A percentile compares a stretch with the other conserved stretches of the same genome.
Evolutionary conservation across 2,888 invertebrate genomes (phyloP).

Genomic region (Chymomyza procnemis): DNA sequence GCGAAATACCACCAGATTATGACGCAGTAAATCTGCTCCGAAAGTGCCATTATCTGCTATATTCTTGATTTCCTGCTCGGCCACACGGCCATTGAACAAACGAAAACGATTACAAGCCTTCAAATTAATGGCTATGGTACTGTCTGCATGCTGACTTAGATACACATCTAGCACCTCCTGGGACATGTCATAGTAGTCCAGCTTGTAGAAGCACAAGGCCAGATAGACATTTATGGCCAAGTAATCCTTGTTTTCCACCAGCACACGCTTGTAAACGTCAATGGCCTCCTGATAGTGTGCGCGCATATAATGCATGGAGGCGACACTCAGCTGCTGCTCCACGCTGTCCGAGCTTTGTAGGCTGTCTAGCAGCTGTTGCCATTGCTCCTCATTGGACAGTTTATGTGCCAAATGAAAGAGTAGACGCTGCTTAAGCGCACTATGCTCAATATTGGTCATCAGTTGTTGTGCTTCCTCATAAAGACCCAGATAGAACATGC

Average conservation of each 20-base stretch:
- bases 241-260: constrained; percentile 95
- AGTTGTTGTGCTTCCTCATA: constrained; percentile 84
- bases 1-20: constrained; percentile 96
- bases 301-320: constrained; percentile 96
- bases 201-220: constrained; percentile 97
- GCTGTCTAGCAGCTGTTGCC: constrained; percentile 90
- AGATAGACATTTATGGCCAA: constrained; percentile 97
- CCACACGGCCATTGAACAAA: constrained; percentile 96
- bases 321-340: constrained; percentile 96
- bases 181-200: constrained; percentile 98
- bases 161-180: constrained; percentile 98
- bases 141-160: constrained; percentile 93
- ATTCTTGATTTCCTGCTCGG: constrained; percentile 93
- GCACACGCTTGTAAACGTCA: constrained; percentile 96
- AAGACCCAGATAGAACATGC: constrained; percentile 93
- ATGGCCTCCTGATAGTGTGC: constrained; percentile 99
- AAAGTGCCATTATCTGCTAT: constrained; percentile 88
- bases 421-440: constrained; percentile 86
- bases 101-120: constrained; percentile 87
- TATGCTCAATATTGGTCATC: constrained; percentile 83
- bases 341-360: constrained; percentile 86
- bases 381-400: constrained; percentile 89
- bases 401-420: constrained; percentile 97
- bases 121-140: constrained; percentile 96
- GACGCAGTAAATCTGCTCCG: constrained; percentile 94